Evolutionary conservation across 64 coral and sea anemone genomes (phyloP).

Genomic region (Trachythela sp.): DNA sequence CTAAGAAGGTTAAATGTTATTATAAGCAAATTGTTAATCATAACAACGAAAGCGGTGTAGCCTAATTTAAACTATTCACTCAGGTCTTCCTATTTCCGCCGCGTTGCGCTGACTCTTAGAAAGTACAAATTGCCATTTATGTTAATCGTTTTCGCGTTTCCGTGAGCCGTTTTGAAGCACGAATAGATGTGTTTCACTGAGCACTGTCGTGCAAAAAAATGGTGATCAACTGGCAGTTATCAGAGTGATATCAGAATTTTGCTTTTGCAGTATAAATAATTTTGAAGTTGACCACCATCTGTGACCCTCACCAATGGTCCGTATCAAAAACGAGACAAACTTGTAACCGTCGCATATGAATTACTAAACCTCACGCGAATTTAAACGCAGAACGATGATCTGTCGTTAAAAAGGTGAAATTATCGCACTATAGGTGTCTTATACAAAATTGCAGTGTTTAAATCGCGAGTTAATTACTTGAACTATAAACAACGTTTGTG

Average conservation of each 20-base stretch:
- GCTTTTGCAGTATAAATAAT: too few species aligned
- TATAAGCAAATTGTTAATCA: constrained; percentile 1
- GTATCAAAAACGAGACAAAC: too few species aligned
- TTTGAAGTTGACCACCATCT: too few species aligned
- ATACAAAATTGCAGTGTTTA: not conserved
- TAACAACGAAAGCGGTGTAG: not conserved
- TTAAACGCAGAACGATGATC: not conserved
- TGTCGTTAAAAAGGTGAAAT: not conserved
- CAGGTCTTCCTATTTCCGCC: not conserved
- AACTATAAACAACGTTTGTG: constrained; percentile 1
- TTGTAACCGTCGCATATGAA: too few species aligned
- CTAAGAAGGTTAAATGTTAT: constrained; percentile 5
- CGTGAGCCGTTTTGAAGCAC: not conserved
- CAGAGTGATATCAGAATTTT: too few species aligned
- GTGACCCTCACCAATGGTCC: too few species aligned
- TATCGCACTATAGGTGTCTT: not conserved
- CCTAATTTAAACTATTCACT: not conserved
- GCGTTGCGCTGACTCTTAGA: not conserved
- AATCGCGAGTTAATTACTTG: not conserved
- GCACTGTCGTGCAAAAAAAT: too few species aligned
- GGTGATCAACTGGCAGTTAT: too few species aligned
- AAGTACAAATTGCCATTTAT: not conserved
- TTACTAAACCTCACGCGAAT: not conserved
- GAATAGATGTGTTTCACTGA: too few species aligned
- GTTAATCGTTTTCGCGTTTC: not conserved